Percentiles rank a stretch among this genome's conserved stretches.
Conservation (phyloP, 2,113 vertebrate genomes). For the Lota lota region DNA sequence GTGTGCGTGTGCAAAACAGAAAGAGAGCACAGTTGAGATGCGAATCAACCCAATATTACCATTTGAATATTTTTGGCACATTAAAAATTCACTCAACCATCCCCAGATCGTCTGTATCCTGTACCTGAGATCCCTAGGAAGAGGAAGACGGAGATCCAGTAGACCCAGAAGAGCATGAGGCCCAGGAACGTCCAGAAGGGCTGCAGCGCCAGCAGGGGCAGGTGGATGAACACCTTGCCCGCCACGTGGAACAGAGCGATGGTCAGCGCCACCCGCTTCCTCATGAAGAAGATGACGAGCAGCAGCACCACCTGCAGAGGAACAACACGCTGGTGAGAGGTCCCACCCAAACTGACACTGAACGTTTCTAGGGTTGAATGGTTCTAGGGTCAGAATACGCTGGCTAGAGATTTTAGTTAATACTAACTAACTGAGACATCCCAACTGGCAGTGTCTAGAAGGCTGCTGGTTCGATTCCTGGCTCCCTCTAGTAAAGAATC, state of each 20-base stretch:
- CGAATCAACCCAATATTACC: too few relatives aligned
- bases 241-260: constrained; percentile 96
- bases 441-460: neutral
- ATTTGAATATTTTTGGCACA: neutral
- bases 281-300: constrained; percentile 93
- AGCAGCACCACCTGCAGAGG: constrained; percentile 82
- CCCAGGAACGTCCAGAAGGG: constrained; percentile 96
- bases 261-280: constrained; percentile 93
- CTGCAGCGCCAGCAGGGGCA: constrained; percentile 90
- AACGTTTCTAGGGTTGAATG: too few relatives aligned
- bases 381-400: neutral
- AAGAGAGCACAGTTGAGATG: too few relatives aligned
- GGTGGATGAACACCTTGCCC: constrained; percentile 92
- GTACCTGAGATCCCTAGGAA: constrained; percentile 90
- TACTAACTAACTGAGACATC: neutral
- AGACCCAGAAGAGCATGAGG: constrained; percentile 92
- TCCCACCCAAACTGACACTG: too few relatives aligned
- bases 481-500: too few relatives aligned
- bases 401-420: neutral
- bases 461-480: too few relatives aligned
- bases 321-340: neutral
- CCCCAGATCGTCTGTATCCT: neutral
- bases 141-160: constrained; percentile 91
- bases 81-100: neutral
- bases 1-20: too few relatives aligned